phyloP scores from a whole-genome alignment of 1,140 invertebrate species.

The Drosophila miranda region DNA sequence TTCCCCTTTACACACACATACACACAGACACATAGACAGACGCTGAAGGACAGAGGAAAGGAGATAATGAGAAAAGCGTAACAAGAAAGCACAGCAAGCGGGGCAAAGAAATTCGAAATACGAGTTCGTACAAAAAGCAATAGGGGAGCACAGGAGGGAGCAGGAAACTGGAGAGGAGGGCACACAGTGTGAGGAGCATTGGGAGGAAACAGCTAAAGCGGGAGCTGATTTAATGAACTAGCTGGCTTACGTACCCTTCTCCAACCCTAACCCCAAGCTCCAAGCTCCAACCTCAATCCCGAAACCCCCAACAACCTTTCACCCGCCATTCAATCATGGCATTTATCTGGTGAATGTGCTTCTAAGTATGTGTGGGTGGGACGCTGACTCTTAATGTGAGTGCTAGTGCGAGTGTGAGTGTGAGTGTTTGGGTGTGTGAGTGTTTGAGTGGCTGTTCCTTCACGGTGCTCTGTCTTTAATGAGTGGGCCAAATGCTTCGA shows the following conservation, averaged over 20 bases:
- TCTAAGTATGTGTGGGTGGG: slow-evolving; percentile 9
- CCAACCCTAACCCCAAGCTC: background rate
- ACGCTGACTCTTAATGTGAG: slow-evolving; percentile 2
- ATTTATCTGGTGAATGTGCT: slow-evolving; percentile 52
- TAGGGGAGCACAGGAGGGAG: background rate
- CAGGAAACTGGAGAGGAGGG: background rate
- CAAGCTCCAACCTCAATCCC: too few species aligned
- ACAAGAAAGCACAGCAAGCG: slow-evolving; percentile 30
- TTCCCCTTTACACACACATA: too few species aligned
- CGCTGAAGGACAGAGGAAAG: slow-evolving; percentile 16
- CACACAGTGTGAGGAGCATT: too few species aligned
- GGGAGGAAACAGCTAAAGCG: background rate
- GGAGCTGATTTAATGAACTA: slow-evolving; percentile 68
- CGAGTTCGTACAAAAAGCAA: slow-evolving; percentile 16
- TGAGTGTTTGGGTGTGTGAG: slow-evolving; percentile 8
- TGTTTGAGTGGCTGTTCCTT: slow-evolving; percentile 27
- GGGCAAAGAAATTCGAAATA: slow-evolving; percentile 30
- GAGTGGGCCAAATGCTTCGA: slow-evolving; percentile 56
- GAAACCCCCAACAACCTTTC: background rate
- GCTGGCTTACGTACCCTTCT: slow-evolving; percentile 11
- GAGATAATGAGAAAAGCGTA: slow-evolving; percentile 69
- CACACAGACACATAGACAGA: background rate
- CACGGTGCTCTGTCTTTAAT: slow-evolving; percentile 29
- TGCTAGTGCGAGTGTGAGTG: slow-evolving; percentile 2
- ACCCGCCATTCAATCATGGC: slow-evolving; percentile 62